Evolutionary conservation across 2,113 vertebrate species (phyloP).

Genomic region (Onychostruthus taczanowskii): DNA sequence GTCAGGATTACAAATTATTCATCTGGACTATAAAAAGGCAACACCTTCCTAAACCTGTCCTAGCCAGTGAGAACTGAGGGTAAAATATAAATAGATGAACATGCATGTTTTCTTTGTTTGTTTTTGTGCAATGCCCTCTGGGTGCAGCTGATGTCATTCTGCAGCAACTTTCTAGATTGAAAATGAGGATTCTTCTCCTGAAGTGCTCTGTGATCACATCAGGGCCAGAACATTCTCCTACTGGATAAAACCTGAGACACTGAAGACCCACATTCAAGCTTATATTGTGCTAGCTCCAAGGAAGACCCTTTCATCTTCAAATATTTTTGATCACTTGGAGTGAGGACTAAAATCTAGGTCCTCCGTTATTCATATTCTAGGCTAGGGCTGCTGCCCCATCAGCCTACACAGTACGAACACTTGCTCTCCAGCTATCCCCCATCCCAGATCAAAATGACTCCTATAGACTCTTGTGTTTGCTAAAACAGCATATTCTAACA

Average conservation of each 20-base stretch:
- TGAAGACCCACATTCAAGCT: neutral
- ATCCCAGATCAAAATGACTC: neutral
- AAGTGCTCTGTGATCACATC: neutral
- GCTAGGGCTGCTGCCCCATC: neutral
- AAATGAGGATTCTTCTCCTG: neutral
- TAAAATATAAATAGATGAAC: neutral
- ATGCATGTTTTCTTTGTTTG: neutral
- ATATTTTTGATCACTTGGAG: neutral
- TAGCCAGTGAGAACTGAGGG: neutral
- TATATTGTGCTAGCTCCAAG: neutral
- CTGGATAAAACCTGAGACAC: neutral
- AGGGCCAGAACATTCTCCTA: neutral
- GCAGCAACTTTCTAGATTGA: neutral
- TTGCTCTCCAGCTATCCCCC: neutral
- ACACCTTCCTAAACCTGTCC: neutral
- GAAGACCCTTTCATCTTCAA: neutral
- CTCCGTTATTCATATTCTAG: neutral
- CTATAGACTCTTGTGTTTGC: neutral
- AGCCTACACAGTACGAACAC: neutral
- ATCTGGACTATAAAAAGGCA: neutral
- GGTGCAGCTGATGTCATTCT: neutral
- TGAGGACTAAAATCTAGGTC: neutral
- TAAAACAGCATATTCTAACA: neutral
- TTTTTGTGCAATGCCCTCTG: neutral
- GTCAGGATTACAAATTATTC: neutral